Base-by-base conservation (phyloP, 2,797 vertebrate genomes). In the Microctenopoma stevenorrisi region DNA sequence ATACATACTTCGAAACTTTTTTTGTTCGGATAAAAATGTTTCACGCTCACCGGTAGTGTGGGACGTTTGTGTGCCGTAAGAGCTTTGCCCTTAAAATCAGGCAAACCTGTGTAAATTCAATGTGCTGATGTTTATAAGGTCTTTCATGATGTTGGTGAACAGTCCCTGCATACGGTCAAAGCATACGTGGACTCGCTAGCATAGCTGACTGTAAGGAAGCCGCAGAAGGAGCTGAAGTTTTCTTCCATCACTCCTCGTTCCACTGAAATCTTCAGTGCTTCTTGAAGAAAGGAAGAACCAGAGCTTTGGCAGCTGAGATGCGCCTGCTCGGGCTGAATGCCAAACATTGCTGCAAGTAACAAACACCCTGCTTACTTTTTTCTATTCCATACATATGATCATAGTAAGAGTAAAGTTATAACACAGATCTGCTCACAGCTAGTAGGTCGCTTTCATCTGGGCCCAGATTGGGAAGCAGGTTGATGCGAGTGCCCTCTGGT, bases 281-380 rank as follows among this genome's bases (percentile, higher is more conserved):
- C 67, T 9, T 58, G 65, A 95, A 91, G 84, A 93, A 94, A 42
- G 90, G 82, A 66, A 94, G 94, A 54, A 72, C 71, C 84, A 95
- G 84, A 35, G 93, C 93, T 81, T 80, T 81, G 38, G 76, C 86
- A 0, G 94, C 93, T 8, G 94, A 91, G 86, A 94, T 90, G 52
- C 94, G 93, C 7, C 50, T 42, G 68, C 71, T 69, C 1, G 92
- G 92, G 62, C 43, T 92, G 88, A 95, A 95, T 3, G 78, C 33
- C 84, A 95, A 68, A 89, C 87, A 94, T 76, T 92, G 64, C 94
- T 95, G 88, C 47, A 61, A 65, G 51, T 64, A 49, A 64, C 3
- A 14, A 80, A 42, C 2, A 0, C 49, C 44, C 40, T 37, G 33
- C 33, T 33, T 33, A 33, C 30, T 4, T 33, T 28, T 28, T 28